Evolutionary conservation across 2,888 invertebrate species (phyloP).

Genomic region (Protophormia terraenovae): DNA sequence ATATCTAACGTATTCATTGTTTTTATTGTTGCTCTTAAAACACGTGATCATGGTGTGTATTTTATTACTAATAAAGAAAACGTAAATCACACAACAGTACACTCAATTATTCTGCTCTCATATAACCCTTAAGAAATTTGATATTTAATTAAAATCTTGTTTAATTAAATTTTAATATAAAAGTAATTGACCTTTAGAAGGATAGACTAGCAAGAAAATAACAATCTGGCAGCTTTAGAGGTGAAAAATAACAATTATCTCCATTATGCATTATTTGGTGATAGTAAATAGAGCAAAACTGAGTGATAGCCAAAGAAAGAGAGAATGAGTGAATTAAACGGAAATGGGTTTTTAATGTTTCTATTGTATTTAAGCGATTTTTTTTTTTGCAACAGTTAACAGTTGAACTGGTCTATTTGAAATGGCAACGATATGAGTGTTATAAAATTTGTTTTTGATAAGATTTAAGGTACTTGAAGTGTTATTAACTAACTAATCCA

Average conservation of each 20-base stretch:
- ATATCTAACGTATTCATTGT: neutral
- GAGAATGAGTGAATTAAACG: conserved; percentile 30
- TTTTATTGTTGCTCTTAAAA: neutral
- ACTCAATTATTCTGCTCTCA: neutral
- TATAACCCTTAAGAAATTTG: neutral
- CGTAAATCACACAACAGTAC: neutral
- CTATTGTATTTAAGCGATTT: too few relatives aligned
- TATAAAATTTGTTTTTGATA: too few relatives aligned
- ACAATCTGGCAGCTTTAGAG: conserved; percentile 10
- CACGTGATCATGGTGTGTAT: conserved; percentile 21
- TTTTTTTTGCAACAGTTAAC: too few relatives aligned
- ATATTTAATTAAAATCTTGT: neutral
- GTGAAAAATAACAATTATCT: neutral
- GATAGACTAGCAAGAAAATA: neutral
- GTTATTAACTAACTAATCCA: too few relatives aligned
- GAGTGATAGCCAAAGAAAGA: neutral
- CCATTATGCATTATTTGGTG: too few relatives aligned
- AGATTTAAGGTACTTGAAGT: too few relatives aligned
- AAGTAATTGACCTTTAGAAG: too few relatives aligned
- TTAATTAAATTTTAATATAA: too few relatives aligned
- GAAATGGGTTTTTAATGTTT: conserved; percentile 28
- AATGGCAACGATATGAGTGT: too few relatives aligned
- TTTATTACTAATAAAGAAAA: conserved; percentile 21
- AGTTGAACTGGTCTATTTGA: too few relatives aligned
- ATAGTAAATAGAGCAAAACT: neutral